Percentiles rank a stretch among this genome's conserved stretches.
These are phyloP conservation scores for Episyrphus balteatus DNA, from an alignment of 1,140 invertebrate species.

Conservation along the genomic window DNA sequence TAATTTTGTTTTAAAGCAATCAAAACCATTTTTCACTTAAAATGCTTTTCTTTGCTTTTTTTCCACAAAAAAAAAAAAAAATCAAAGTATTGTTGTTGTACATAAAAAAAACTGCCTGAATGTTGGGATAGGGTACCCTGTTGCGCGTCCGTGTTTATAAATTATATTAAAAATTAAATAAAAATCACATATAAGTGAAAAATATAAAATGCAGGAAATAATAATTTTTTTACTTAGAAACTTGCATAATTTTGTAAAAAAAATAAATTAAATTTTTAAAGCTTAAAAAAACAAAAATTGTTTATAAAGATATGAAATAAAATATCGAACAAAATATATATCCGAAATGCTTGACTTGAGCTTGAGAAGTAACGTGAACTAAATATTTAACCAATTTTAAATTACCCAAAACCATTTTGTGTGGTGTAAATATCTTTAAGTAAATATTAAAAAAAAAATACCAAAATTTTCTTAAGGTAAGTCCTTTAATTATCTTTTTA, in stretches of 20 bases:
- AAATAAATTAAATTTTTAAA: too few species aligned
- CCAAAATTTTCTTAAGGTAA: not conserved
- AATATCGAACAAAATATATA: not conserved
- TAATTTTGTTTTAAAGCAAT: constrained; percentile 14
- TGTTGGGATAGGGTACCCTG: constrained; percentile 94
- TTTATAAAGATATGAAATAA: not conserved
- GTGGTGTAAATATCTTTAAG: not conserved
- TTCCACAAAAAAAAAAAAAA: not conserved
- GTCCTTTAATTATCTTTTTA: not conserved
- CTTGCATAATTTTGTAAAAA: constrained; percentile 1
- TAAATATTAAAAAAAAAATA: not conserved
- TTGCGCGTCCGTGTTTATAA: constrained; percentile 8
- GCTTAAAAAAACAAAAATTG: too few species aligned
- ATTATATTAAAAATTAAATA: constrained; percentile 22
- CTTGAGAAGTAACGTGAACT: constrained; percentile 6
- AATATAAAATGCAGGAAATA: too few species aligned
- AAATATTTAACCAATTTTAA: not conserved
- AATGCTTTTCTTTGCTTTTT: constrained; percentile 32
- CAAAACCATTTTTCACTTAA: constrained; percentile 36
- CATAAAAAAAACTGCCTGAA: constrained; percentile 68
- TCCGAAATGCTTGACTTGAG: constrained; percentile 6
- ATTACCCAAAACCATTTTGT: constrained; percentile 1
- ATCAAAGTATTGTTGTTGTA: constrained; percentile 29
- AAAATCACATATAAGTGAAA: constrained; percentile 2
- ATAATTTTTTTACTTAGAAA: constrained; percentile 6